Evolutionary conservation across 2,113 vertebrate genomes (phyloP).

Genomic region (Canis aureus): DNA sequence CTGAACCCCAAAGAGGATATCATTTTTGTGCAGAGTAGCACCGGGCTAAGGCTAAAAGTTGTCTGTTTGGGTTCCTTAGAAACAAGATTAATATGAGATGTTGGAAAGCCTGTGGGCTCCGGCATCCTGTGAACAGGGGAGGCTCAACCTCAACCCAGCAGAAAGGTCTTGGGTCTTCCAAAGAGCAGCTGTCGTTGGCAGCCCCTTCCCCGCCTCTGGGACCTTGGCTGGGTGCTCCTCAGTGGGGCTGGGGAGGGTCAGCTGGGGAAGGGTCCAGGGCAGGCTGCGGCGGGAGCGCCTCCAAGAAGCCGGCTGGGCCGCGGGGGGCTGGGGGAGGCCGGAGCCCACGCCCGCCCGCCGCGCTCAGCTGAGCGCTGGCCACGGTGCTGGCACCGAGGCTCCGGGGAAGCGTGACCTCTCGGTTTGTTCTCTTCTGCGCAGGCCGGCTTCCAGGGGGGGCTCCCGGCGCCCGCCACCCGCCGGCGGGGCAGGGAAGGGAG

Average conservation of each 20-base stretch:
- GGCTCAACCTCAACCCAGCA: background rate
- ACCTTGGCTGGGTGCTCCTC: background rate
- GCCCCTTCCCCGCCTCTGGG: background rate
- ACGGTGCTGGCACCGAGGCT: background rate
- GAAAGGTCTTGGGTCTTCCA: background rate
- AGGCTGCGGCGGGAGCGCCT: background rate
- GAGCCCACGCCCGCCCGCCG: conserved; percentile 20
- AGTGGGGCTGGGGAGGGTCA: fast-evolving
- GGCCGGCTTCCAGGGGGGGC: background rate
- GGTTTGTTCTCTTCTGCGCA: background rate
- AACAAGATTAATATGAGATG: conserved; percentile 43
- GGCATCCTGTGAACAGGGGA: background rate
- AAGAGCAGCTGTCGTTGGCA: background rate
- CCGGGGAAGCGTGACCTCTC: conserved; percentile 40
- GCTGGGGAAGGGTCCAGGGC: background rate
- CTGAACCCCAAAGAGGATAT: background rate
- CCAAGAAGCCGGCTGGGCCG: conserved; percentile 44
- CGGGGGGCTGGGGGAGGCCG: background rate
- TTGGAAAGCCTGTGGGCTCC: background rate
- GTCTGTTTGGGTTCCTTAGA: conserved; percentile 58
- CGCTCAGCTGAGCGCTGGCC: conserved; percentile 14
- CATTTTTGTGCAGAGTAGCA: background rate
- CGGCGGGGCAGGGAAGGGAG: background rate
- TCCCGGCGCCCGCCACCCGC: background rate
- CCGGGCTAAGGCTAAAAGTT: background rate